Conservation (phyloP, 1,140 invertebrate genomes). For the Drosophila sp. region DNA sequence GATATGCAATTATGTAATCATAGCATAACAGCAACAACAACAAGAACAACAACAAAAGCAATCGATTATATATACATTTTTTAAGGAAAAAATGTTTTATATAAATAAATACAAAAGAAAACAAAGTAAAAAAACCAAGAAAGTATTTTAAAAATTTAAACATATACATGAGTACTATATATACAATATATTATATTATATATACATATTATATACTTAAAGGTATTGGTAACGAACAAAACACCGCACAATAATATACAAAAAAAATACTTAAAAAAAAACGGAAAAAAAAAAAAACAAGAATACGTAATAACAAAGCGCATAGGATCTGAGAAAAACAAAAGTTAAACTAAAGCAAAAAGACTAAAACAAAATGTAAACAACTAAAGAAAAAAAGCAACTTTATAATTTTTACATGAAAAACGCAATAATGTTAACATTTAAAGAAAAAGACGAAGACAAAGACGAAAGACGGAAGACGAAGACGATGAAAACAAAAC, state of each 20-base stretch:
- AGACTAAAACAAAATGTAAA: conserved; percentile 58
- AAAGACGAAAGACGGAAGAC: conserved; percentile 18
- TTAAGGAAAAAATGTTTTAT: conserved; percentile 79
- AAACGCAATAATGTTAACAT: conserved; percentile 81
- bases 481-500: conserved; percentile 65
- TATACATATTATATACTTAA: conserved; percentile 75
- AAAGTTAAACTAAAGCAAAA: conserved; percentile 65
- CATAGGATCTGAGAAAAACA: conserved; percentile 41
- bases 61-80: conserved; percentile 80
- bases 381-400: conserved; percentile 52
- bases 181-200: conserved; percentile 68
- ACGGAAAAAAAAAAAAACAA: conserved; percentile 26
- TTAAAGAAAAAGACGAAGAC: conserved; percentile 49
- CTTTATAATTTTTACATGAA: conserved; percentile 80
- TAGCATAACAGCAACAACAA: conserved; percentile 27
- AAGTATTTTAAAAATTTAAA: conserved; percentile 83
- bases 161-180: conserved; percentile 81
- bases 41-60: conserved; percentile 71
- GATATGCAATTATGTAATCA: conserved; percentile 55
- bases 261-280: conserved; percentile 57
- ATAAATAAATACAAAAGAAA: conserved; percentile 57
- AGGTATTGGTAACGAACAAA: conserved; percentile 81
- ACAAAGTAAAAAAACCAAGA: conserved; percentile 61
- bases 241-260: conserved; percentile 83
- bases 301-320: conserved; percentile 66